phyloP scores from a whole-genome alignment of 2,797 vertebrate species.

The Apodemus agrarius region DNA sequence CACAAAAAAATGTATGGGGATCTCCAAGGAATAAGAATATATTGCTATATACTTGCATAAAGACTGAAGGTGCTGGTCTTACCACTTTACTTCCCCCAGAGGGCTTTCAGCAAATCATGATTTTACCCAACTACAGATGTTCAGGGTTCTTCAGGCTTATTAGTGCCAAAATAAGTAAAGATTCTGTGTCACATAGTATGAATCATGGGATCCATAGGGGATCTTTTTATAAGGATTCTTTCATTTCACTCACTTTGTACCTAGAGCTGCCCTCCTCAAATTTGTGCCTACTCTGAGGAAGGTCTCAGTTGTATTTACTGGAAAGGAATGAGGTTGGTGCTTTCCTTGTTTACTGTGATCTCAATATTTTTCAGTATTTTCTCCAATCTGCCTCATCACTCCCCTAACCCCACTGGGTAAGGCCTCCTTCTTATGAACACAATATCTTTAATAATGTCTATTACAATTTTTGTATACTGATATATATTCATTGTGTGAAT shows the following conservation, averaged over 20 bases:
- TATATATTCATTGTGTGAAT: background rate
- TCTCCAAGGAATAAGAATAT: slow-evolving; percentile 5
- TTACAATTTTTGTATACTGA: background rate
- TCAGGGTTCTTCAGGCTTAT: background rate
- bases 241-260: background rate
- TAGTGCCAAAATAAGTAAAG: slow-evolving; percentile 14
- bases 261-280: background rate
- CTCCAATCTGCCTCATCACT: background rate
- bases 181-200: background rate
- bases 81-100: background rate
- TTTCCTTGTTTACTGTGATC: background rate
- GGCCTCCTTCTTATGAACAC: background rate
- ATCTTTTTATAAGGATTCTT: background rate
- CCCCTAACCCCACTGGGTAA: background rate
- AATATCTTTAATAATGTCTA: background rate
- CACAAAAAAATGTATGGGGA: background rate
- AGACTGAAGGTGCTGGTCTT: background rate
- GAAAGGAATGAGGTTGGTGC: background rate
- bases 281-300: background rate
- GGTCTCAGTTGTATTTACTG: background rate
- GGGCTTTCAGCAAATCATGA: slow-evolving; percentile 22
- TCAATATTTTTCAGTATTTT: slow-evolving; percentile 39
- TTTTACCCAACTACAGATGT: slow-evolving; percentile 24
- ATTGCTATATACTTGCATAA: background rate
- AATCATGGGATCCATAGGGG: background rate